Conservation (phyloP, 2,797 vertebrate species). For the Sebastes miniatus region DNA sequence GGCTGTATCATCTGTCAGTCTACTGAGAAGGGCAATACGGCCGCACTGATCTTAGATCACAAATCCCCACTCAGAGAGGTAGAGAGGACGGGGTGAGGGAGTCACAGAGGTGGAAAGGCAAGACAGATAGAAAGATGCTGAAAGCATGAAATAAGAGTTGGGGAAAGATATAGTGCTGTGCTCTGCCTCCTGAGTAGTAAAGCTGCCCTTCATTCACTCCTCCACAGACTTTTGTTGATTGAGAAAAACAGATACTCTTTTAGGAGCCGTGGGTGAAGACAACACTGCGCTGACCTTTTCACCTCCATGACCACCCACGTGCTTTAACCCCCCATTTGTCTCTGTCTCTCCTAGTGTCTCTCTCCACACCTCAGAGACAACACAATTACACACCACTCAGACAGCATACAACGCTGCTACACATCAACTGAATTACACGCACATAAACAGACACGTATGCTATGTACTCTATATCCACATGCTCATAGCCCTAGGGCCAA, state of each 20-base stretch:
- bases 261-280: constrained; percentile 24
- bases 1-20: constrained; percentile 72
- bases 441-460: background rate
- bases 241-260: constrained; percentile 57
- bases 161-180: background rate
- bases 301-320: constrained; percentile 61
- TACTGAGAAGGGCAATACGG: constrained; percentile 67
- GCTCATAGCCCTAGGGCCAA: background rate
- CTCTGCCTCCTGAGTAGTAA: background rate
- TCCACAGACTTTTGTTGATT: constrained; percentile 41
- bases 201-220: background rate
- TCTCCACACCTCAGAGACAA: constrained; percentile 49
- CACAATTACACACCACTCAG: constrained; percentile 40
- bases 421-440: constrained; percentile 25
- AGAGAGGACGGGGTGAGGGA: background rate
- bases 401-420: background rate
- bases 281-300: constrained; percentile 45
- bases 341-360: constrained; percentile 13
- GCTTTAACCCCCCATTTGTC: background rate
- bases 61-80: constrained; percentile 51
- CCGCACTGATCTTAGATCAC: constrained; percentile 67
- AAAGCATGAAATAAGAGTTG: constrained; percentile 31
- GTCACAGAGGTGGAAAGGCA: constrained; percentile 8
- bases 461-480: background rate
- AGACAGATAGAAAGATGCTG: constrained; percentile 18